phyloP scores from a whole-genome alignment of 2,888 invertebrate genomes.

The Endotricha flammealis region DNA sequence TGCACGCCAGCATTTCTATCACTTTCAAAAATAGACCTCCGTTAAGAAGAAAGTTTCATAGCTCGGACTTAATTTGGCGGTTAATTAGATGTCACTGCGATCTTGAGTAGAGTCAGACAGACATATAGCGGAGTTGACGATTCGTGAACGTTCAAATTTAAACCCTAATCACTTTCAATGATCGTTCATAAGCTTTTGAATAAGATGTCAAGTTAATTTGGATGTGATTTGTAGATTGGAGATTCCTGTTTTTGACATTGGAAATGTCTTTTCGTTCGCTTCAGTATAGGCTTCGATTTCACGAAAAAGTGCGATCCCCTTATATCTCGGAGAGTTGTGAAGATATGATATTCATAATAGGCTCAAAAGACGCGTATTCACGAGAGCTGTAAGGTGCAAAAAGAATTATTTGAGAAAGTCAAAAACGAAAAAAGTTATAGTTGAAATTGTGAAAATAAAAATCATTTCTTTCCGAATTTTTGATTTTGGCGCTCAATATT shows the following conservation, averaged over 20 bases:
- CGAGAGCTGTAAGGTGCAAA: no score
- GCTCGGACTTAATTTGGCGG: constrained; percentile 47
- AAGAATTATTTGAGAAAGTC: no score
- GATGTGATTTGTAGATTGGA: constrained; percentile 31
- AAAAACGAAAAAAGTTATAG: no score
- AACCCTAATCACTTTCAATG: constrained; percentile 25
- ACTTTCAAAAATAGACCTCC: constrained; percentile 14
- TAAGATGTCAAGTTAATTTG: constrained; percentile 29
- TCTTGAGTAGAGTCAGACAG: constrained; percentile 34
- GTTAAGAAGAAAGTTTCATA: constrained; percentile 37
- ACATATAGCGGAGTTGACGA: constrained; percentile 32
- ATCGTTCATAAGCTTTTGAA: constrained; percentile 31
- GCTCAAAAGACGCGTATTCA: no score
- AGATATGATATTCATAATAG: no score
- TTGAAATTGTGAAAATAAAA: no score
- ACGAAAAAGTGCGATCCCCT: no score
- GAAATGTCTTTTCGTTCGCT: no score
- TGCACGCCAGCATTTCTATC: constrained; percentile 11
- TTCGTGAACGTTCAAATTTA: constrained; percentile 32
- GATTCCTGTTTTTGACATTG: constrained; percentile 7
- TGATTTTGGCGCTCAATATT: no score
- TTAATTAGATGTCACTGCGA: constrained; percentile 54
- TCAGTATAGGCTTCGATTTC: no score
- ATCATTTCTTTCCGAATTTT: no score
- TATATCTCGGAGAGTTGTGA: no score